These are phyloP conservation scores for Jordanella pulchra DNA, from an alignment of 2,797 vertebrate genomes.

Conservation along the genomic window DNA sequence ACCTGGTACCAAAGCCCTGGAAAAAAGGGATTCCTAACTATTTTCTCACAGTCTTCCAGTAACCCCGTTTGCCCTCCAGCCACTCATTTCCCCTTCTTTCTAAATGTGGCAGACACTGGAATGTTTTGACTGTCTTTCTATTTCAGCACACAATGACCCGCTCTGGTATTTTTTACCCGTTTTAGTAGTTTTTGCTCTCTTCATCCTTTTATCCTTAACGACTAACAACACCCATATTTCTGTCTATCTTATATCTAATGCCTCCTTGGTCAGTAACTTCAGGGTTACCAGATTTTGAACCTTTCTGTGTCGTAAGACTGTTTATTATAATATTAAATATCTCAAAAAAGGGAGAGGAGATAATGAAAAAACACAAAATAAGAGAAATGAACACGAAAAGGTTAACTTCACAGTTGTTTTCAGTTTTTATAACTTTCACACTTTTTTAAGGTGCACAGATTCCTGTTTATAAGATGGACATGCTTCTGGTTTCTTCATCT, in stretches of 20 bases:
- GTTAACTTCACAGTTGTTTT: conserved; percentile 30
- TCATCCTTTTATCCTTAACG: conserved; percentile 4
- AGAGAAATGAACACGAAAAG: conserved; percentile 7
- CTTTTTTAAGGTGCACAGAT: conserved; percentile 31
- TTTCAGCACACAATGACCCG: conserved; percentile 30
- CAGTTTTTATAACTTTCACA: conserved; percentile 49
- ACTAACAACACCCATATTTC: conserved; percentile 18
- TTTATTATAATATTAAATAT: conserved; percentile 26
- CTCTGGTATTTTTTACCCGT: conserved; percentile 20
- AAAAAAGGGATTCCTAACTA: conserved; percentile 29
- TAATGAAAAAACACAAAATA: not conserved
- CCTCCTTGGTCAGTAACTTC: not conserved
- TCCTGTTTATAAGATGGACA: conserved; percentile 39
- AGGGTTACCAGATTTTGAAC: conserved; percentile 19
- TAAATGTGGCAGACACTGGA: conserved; percentile 61
- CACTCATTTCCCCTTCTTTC: conserved; percentile 13
- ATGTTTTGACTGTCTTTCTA: conserved; percentile 67
- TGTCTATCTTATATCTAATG: conserved; percentile 15
- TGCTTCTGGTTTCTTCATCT: conserved; percentile 46
- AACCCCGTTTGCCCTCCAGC: conserved; percentile 12
- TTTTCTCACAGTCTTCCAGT: conserved; percentile 63
- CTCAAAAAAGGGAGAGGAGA: not conserved
- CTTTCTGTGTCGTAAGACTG: conserved; percentile 16
- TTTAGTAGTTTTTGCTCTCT: conserved; percentile 8
- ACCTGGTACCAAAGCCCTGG: conserved; percentile 15